Percentiles rank a stretch among this genome's conserved stretches.
Evolutionary conservation across 2,888 invertebrate genomes (phyloP).

Genomic region (Tiphia femorata): DNA sequence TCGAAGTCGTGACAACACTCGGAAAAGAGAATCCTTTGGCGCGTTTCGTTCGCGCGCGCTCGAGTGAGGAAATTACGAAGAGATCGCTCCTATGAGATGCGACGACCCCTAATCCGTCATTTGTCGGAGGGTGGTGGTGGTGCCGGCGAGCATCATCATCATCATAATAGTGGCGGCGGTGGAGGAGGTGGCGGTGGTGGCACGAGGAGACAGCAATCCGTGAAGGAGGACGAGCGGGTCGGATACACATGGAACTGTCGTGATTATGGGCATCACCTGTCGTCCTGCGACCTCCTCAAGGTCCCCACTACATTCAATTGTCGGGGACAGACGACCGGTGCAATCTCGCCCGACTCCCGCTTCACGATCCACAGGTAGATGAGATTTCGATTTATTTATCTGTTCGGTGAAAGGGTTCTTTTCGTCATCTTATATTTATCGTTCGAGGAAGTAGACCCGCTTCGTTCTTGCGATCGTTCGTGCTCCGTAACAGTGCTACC

Average conservation of each 20-base stretch:
- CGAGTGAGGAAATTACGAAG: neutral
- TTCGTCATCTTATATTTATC: no score
- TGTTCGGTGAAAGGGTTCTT: no score
- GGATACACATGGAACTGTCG: slow-evolving; percentile 55
- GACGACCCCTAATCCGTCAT: slow-evolving; percentile 64
- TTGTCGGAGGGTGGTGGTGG: slow-evolving; percentile 63
- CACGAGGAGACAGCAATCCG: slow-evolving; percentile 45
- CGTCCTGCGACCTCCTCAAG: slow-evolving; percentile 63
- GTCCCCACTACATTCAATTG: slow-evolving; percentile 54
- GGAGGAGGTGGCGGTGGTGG: slow-evolving; percentile 35
- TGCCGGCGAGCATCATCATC: no score
- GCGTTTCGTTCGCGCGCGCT: neutral
- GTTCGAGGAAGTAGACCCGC: no score
- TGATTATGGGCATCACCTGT: slow-evolving; percentile 63
- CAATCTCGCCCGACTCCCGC: slow-evolving; percentile 16
- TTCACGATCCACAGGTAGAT: slow-evolving; percentile 8
- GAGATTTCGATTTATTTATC: neutral
- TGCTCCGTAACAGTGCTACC: no score
- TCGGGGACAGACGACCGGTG: slow-evolving; percentile 56
- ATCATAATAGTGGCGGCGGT: slow-evolving; percentile 41
- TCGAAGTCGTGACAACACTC: neutral
- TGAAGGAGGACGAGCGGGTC: slow-evolving; percentile 48
- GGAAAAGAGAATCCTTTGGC: neutral
- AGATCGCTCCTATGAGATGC: slow-evolving; percentile 47
- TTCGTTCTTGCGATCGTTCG: no score